These are phyloP conservation scores for Diachasmimorpha longicaudata DNA, from an alignment of 1,140 invertebrate genomes.

Conservation along the genomic window DNA sequence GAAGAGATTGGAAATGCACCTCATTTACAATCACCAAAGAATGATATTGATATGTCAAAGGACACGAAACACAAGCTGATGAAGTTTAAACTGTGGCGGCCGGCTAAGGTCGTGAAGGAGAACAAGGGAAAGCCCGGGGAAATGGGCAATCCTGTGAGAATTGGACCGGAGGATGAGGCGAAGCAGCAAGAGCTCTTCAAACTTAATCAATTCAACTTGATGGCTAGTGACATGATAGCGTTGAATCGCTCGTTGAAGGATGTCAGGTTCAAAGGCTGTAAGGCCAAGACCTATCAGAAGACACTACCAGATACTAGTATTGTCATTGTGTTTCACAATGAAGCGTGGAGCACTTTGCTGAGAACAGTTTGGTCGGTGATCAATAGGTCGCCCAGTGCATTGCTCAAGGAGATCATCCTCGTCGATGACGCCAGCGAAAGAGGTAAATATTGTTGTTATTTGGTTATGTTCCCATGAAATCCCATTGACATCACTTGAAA, in stretches of 20 bases:
- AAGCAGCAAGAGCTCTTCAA: slow-evolving; percentile 95
- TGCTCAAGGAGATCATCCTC: slow-evolving; percentile 93
- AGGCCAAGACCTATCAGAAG: slow-evolving; percentile 76
- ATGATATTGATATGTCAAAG: slow-evolving; percentile 22
- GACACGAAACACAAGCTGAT: slow-evolving; percentile 48
- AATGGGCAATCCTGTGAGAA: slow-evolving; percentile 85
- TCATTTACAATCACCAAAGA: slow-evolving; percentile 13
- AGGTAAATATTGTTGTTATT: slow-evolving; percentile 65
- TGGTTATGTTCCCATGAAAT: too few relatives aligned
- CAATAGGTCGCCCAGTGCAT: slow-evolving; percentile 83
- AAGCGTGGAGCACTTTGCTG: slow-evolving; percentile 95
- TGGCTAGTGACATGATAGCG: slow-evolving; percentile 97
- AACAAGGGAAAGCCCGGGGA: slow-evolving; percentile 81
- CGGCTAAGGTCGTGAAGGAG: slow-evolving; percentile 72
- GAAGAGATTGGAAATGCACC: slow-evolving; percentile 26
- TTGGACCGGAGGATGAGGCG: slow-evolving; percentile 82
- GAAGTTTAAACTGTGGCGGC: slow-evolving; percentile 74
- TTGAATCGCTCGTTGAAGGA: slow-evolving; percentile 95
- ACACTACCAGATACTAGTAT: slow-evolving; percentile 88
- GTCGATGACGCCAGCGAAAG: slow-evolving; percentile 96
- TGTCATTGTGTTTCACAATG: slow-evolving; percentile 97
- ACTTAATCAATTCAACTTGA: slow-evolving; percentile 97
- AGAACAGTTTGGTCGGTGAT: slow-evolving; percentile 97
- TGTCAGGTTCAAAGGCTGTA: slow-evolving; percentile 87
- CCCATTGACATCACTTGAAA: too few relatives aligned